Evolutionary conservation across 2,797 vertebrate species (phyloP).

Genomic region (Pelobates cultripes): DNA sequence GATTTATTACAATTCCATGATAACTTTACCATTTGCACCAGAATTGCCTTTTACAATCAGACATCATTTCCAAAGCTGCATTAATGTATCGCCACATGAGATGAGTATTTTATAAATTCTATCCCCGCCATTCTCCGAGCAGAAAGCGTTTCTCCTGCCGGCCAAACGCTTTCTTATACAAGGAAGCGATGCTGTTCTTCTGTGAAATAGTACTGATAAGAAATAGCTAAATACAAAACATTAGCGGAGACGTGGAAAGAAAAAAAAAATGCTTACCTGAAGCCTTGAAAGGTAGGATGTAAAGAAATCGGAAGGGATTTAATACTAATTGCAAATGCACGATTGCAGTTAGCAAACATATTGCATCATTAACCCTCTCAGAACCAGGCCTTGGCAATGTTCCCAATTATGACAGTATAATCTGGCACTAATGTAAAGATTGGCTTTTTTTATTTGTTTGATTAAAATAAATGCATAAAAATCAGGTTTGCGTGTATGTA

Average conservation of each 20-base stretch:
- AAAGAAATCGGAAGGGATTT: neutral
- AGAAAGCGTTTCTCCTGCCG: conserved; percentile 43
- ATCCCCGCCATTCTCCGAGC: conserved; percentile 39
- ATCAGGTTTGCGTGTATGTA: too few relatives aligned
- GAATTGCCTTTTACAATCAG: conserved; percentile 64
- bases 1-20: conserved; percentile 60
- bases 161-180: conserved; percentile 49
- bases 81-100: conserved; percentile 57
- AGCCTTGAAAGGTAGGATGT: neutral
- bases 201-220: conserved; percentile 38
- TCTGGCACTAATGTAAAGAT: too few relatives aligned
- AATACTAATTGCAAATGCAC: neutral
- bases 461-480: too few relatives aligned
- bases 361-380: neutral
- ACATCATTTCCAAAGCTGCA: conserved; percentile 61
- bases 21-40: conserved; percentile 56
- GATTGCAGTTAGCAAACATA: neutral
- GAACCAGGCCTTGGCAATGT: too few relatives aligned
- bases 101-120: conserved; percentile 53
- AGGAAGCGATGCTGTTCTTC: conserved; percentile 2
- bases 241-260: neutral
- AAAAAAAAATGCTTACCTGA: conserved; percentile 14
- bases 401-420: too few relatives aligned
- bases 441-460: too few relatives aligned
- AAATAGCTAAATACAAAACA: neutral